These are phyloP conservation scores for Euspilapteryx auroguttella DNA, from an alignment of 2,888 invertebrate genomes.

Conservation along the genomic window DNA sequence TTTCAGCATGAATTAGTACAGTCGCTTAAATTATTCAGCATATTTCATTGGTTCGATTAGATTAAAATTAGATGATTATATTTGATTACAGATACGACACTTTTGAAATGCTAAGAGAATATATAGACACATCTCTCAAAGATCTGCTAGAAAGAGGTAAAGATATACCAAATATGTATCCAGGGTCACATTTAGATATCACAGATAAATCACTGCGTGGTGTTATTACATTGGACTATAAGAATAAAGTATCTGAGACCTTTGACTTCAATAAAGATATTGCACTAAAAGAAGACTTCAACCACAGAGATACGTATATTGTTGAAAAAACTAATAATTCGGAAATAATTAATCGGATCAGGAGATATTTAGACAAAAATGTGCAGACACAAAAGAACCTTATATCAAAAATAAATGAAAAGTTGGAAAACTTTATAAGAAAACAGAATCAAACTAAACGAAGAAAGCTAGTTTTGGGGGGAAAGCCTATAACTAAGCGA, in stretches of 20 bases:
- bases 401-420: conserved; percentile 11
- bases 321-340: conserved; percentile 15
- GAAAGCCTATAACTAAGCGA: conserved; percentile 6
- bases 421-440: too few relatives aligned
- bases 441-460: conserved; percentile 9
- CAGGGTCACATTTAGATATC: conserved; percentile 31
- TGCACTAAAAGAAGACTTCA: too few relatives aligned
- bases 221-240: too few relatives aligned
- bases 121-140: conserved; percentile 69
- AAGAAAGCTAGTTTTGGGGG: conserved; percentile 3
- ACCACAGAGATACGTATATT: too few relatives aligned
- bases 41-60: too few relatives aligned
- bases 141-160: conserved; percentile 69
- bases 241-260: too few relatives aligned
- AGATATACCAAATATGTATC: too few relatives aligned
- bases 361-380: conserved; percentile 31
- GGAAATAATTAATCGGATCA: conserved; percentile 31
- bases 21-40: too few relatives aligned
- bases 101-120: conserved; percentile 86
- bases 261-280: too few relatives aligned
- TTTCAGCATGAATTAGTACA: too few relatives aligned
- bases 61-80: too few relatives aligned
- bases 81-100: conserved; percentile 70
- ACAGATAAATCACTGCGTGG: conserved; percentile 7
- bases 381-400: conserved; percentile 18